Conservation (phyloP, 2,888 invertebrate genomes). For the Hoplodrina blanda region DNA sequence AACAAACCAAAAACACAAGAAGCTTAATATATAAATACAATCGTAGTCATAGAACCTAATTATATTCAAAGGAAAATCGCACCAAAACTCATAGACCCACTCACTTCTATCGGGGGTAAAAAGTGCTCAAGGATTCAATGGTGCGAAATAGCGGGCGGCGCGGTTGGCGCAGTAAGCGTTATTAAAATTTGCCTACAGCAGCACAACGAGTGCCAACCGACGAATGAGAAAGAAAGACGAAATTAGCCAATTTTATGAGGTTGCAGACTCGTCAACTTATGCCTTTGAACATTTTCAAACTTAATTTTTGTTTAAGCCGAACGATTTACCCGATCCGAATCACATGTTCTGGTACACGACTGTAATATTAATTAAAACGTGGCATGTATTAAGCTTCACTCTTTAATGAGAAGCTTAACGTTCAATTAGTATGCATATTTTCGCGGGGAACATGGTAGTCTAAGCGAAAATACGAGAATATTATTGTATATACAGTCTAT, state of each 20-base stretch:
- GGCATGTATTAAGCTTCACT: conserved; percentile 44
- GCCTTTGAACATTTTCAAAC: conserved; percentile 65
- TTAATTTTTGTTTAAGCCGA: conserved; percentile 63
- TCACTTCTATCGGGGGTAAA: conserved; percentile 74
- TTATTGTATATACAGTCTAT: conserved; percentile 60
- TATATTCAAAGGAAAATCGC: conserved; percentile 68
- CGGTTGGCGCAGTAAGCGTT: conserved; percentile 81
- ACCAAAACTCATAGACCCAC: conserved; percentile 68
- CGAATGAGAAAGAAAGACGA: conserved; percentile 80
- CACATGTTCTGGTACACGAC: conserved; percentile 41
- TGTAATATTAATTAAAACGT: conserved; percentile 59
- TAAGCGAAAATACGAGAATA: conserved; percentile 55
- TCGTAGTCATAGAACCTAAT: conserved; percentile 54
- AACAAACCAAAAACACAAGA: conserved; percentile 47
- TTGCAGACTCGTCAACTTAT: conserved; percentile 77
- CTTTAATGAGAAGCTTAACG: conserved; percentile 55
- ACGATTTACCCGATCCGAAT: conserved; percentile 48
- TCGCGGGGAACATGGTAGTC: conserved; percentile 39
- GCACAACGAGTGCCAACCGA: conserved; percentile 78
- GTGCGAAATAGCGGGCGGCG: conserved; percentile 78
- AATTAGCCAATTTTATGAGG: conserved; percentile 83
- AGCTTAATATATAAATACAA: conserved; percentile 55
- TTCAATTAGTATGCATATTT: conserved; percentile 61
- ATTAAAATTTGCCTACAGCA: conserved; percentile 85
- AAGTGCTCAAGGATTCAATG: conserved; percentile 82